These are phyloP conservation scores for Gandaritis pyraliata DNA, from an alignment of 2,888 invertebrate species.

Conservation along the genomic window DNA sequence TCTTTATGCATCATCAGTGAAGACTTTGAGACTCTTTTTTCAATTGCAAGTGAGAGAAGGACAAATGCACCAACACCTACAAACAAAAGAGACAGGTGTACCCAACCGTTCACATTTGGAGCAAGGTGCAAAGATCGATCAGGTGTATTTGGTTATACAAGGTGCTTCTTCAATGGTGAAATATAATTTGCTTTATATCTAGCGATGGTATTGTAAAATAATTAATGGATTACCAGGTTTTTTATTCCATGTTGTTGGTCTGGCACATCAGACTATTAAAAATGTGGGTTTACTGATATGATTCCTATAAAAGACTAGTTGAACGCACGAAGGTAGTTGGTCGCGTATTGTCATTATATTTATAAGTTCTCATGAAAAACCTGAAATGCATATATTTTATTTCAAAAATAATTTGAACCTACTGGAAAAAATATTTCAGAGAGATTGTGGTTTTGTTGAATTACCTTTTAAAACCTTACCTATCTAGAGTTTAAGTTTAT, in stretches of 20 bases:
- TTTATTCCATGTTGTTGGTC: neutral
- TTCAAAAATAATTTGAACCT: too few species aligned
- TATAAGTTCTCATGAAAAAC: too few species aligned
- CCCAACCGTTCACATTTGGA: constrained; percentile 57
- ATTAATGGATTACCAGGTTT: constrained; percentile 2
- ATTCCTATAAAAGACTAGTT: too few species aligned
- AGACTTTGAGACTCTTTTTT: neutral
- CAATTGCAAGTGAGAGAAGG: constrained; percentile 44
- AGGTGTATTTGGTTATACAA: constrained; percentile 82
- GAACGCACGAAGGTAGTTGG: too few species aligned
- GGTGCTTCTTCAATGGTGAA: constrained; percentile 70
- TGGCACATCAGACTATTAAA: neutral
- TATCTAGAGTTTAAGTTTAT: too few species aligned
- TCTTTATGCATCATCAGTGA: too few species aligned
- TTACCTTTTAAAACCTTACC: too few species aligned
- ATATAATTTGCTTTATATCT: constrained; percentile 54
- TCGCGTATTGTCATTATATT: too few species aligned
- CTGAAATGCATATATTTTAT: too few species aligned
- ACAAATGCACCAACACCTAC: constrained; percentile 42
- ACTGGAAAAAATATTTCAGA: too few species aligned
- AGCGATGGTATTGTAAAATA: constrained; percentile 20
- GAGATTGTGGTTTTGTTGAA: too few species aligned
- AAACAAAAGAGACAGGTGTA: constrained; percentile 62
- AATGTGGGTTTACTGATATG: neutral
- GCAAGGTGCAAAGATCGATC: constrained; percentile 81